Evolutionary conservation across 1,140 invertebrate species (phyloP).

Genomic region (Magallana gigas): DNA sequence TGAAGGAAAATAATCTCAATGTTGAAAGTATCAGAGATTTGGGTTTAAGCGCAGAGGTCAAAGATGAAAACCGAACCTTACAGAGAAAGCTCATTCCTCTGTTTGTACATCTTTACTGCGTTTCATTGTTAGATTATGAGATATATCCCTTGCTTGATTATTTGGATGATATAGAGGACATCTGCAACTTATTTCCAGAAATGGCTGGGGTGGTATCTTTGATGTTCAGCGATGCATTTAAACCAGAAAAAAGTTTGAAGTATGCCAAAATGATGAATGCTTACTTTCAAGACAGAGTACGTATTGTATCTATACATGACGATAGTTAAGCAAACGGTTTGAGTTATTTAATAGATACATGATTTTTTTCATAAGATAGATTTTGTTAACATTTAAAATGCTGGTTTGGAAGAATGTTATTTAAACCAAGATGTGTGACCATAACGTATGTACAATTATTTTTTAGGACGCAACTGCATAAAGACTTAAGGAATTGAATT

Average conservation of each 20-base stretch:
- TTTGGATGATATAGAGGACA: background rate
- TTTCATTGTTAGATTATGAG: background rate
- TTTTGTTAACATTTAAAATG: too few relatives aligned
- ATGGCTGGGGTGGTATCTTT: background rate
- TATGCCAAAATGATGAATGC: background rate
- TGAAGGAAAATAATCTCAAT: background rate
- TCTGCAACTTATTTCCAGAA: background rate
- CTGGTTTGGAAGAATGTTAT: too few relatives aligned
- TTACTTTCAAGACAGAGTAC: too few relatives aligned
- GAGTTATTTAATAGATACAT: too few relatives aligned
- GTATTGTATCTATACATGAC: too few relatives aligned
- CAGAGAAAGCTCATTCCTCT: background rate
- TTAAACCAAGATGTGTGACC: too few relatives aligned
- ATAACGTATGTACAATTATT: too few relatives aligned
- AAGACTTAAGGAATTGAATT: too few relatives aligned
- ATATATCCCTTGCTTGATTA: background rate
- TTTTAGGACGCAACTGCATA: too few relatives aligned
- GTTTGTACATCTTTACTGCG: background rate
- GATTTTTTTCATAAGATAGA: too few relatives aligned
- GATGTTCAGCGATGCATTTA: background rate
- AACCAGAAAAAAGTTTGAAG: background rate
- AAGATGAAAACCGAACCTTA: background rate
- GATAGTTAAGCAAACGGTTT: too few relatives aligned
- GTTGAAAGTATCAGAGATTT: background rate
- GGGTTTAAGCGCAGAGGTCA: too few relatives aligned